These are phyloP conservation scores for Sarcophaga caerulescens DNA, from an alignment of 2,888 invertebrate species.

Conservation along the genomic window DNA sequence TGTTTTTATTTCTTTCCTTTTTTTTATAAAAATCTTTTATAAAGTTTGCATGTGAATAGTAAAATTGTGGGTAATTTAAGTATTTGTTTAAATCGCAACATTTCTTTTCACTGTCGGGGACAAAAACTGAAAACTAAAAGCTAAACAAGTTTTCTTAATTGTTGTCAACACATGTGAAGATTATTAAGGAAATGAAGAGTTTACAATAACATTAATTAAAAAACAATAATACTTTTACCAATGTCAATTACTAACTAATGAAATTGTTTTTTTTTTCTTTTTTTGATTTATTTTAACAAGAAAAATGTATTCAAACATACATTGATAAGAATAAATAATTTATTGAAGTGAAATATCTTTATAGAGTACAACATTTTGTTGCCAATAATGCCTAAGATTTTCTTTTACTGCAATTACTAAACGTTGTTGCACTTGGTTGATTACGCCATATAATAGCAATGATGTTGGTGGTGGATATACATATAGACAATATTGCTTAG, in stretches of 20 bases:
- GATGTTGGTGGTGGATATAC: slow-evolving; percentile 32
- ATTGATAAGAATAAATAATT: neutral
- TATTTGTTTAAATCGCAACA: slow-evolving; percentile 14
- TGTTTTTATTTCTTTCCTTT: neutral
- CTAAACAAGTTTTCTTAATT: slow-evolving; percentile 40
- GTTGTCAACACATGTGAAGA: slow-evolving; percentile 27
- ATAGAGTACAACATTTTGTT: slow-evolving; percentile 21
- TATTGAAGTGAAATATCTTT: neutral
- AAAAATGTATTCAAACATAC: neutral
- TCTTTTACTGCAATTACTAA: slow-evolving; percentile 41
- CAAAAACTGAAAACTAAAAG: slow-evolving; percentile 24
- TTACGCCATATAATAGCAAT: slow-evolving; percentile 56
- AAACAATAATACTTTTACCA: slow-evolving; percentile 42
- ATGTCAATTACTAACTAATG: slow-evolving; percentile 37
- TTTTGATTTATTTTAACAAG: neutral
- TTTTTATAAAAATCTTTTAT: slow-evolving; percentile 5
- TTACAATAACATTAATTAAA: slow-evolving; percentile 23
- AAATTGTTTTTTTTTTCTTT: too few species aligned
- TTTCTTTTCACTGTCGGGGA: slow-evolving; percentile 58
- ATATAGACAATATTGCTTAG: slow-evolving; percentile 38
- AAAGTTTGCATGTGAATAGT: neutral
- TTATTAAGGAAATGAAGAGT: slow-evolving; percentile 53
- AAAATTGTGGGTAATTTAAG: slow-evolving; percentile 10
- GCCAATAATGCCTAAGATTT: slow-evolving; percentile 56
- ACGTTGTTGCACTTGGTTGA: slow-evolving; percentile 60